Evolutionary conservation across 2,797 vertebrate species (phyloP).

Genomic region (Alfaro cultratus): DNA sequence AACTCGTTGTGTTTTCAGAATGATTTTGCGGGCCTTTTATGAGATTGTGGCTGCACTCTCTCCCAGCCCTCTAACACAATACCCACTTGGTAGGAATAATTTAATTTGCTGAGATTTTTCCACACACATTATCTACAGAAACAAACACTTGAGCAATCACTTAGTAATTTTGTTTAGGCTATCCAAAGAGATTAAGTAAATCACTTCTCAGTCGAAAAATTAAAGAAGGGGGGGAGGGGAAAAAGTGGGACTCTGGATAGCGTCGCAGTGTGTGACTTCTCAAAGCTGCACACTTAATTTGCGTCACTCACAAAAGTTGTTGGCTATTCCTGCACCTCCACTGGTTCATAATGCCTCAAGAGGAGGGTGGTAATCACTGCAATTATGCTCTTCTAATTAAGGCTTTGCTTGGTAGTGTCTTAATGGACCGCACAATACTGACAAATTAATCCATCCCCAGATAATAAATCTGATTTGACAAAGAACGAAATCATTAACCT

Average conservation of each 20-base stretch:
- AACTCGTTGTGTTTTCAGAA: conserved; percentile 33
- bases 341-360: conserved; percentile 66
- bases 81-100: conserved; percentile 59
- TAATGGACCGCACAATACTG: conserved; percentile 69
- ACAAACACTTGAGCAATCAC: conserved; percentile 62
- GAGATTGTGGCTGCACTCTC: conserved; percentile 40
- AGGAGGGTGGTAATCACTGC: conserved; percentile 75
- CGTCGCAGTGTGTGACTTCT: conserved; percentile 23
- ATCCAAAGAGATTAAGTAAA: conserved; percentile 60
- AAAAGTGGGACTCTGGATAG: conserved; percentile 18
- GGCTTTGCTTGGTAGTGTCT: conserved; percentile 67
- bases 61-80: conserved; percentile 51
- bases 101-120: conserved; percentile 59
- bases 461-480: conserved; percentile 80
- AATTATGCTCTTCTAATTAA: conserved; percentile 76
- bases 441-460: conserved; percentile 76
- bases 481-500: conserved; percentile 77
- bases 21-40: conserved; percentile 41
- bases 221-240: neutral
- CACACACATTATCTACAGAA: conserved; percentile 57
- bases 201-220: conserved; percentile 33
- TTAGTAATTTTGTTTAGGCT: conserved; percentile 59
- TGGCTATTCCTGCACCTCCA: conserved; percentile 57
- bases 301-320: conserved; percentile 56
- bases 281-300: conserved; percentile 39